phyloP scores from a whole-genome alignment of 1,140 invertebrate species.

The Arion vulgaris region DNA sequence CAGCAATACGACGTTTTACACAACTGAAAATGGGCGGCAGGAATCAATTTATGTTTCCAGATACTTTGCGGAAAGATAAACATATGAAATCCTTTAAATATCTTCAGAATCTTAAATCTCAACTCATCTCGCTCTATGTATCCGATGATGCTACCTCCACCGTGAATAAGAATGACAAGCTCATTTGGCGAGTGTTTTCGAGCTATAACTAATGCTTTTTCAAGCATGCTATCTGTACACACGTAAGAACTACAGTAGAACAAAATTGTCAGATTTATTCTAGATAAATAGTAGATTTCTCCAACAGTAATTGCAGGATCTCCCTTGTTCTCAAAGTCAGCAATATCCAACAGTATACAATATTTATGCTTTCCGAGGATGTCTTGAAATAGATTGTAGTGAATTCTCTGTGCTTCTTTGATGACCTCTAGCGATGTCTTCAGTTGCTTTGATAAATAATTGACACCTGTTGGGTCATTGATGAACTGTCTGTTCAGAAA shows the following conservation, averaged over 20 bases:
- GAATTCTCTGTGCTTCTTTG: constrained; percentile 43
- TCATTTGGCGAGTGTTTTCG: constrained; percentile 10
- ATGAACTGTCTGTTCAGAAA: neutral
- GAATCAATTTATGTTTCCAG: neutral
- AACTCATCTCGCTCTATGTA: constrained; percentile 22
- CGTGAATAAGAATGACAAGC: constrained; percentile 43
- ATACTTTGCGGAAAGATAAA: constrained; percentile 48
- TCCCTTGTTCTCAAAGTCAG: constrained; percentile 47
- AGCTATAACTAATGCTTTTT: constrained; percentile 3
- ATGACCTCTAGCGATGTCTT: constrained; percentile 26
- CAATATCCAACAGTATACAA: constrained; percentile 45
- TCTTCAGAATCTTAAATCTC: constrained; percentile 1
- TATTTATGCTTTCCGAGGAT: constrained; percentile 11
- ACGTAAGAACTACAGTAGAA: constrained; percentile 34
- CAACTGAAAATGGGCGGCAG: neutral
- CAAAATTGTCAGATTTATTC: constrained; percentile 33
- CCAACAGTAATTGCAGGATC: constrained; percentile 49
- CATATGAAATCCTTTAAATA: constrained; percentile 30
- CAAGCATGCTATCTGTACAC: constrained; percentile 4
- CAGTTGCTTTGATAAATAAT: neutral
- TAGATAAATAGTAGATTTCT: constrained; percentile 33
- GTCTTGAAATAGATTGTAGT: constrained; percentile 33
- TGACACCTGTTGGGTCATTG: neutral
- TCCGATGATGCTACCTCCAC: constrained; percentile 50
- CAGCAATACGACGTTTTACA: constrained; percentile 31